Base-by-base conservation (phyloP, 2,888 invertebrate genomes). In the Ophion slaviceki region DNA sequence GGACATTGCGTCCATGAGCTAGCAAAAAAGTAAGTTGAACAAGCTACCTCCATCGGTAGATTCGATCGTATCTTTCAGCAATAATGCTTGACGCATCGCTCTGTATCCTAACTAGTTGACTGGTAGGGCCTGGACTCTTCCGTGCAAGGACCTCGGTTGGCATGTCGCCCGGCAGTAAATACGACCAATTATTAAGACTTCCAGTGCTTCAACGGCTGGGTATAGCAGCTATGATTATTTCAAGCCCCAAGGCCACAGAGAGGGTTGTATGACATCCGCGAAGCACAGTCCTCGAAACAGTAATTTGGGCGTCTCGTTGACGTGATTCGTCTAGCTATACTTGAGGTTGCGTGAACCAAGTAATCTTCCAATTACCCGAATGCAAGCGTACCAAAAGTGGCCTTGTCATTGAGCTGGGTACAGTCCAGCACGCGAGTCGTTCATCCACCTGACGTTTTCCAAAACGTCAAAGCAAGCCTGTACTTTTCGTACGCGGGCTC, bases 271-370 rank as follows among this genome's bases (percentile, higher is more conserved):
- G 53, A 53, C 53, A 53, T 53, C 53, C 53, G 53, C 17, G 53
- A 17, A 17, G 53, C 53, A 5, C 53, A 53, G 17, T 53, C 17
- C 62, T 62, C 8, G 62, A 62, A 68, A 68, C 68, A 36, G 11
- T 36, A 68, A 68, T 68, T 40, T 68, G 45, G 36, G 20, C 40
- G 36, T 68, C 68, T 40, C 40, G 40, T 68, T 24, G 20, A 28
- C 62, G 53, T 53, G 53, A 53, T 53, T 53, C 17, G 17, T 17
- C 17, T 14, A 17, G 14, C 53, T 53, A 2, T 53, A 53, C 17
- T 53, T 17, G 53, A 17, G 53, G 4, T 53, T 53, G 53, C 53
- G 53, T 53, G 53, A 53, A 53, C 53, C 53, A 4, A 53, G 14
- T 53, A 53, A 53, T 53, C 17, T 2, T 14, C 53, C 14, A 53